Conservation (phyloP, 2,113 vertebrate genomes). For the Galbula dea region DNA sequence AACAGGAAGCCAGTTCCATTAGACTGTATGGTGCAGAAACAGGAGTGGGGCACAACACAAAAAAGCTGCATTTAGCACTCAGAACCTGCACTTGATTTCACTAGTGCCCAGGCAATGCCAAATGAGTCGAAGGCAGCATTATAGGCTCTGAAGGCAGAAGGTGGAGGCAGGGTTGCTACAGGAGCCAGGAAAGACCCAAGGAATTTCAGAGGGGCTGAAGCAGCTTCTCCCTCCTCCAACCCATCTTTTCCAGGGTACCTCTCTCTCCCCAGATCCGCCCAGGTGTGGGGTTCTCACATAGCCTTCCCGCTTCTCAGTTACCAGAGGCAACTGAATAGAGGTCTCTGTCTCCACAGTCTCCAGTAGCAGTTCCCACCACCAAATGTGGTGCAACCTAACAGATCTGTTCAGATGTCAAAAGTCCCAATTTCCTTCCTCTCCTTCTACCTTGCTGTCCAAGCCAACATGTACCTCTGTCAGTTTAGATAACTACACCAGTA, state of each 20-base stretch:
- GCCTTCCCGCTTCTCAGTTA: neutral
- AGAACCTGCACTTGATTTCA: neutral
- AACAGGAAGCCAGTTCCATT: neutral
- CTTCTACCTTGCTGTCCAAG: neutral
- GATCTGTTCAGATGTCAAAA: neutral
- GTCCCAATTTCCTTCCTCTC: neutral
- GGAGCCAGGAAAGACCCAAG: neutral
- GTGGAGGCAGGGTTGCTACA: neutral
- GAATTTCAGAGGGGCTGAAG: neutral
- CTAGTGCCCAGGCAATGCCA: neutral
- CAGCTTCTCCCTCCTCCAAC: neutral
- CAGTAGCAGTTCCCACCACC: neutral
- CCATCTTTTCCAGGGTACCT: neutral
- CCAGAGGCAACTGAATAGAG: neutral
- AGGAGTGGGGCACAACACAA: accelerated
- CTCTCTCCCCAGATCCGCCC: accelerated
- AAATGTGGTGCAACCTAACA: accelerated
- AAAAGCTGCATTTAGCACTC: neutral
- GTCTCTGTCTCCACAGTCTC: neutral
- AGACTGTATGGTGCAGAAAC: neutral
- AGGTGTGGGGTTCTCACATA: accelerated
- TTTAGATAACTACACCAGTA: neutral
- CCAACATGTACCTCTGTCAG: neutral
- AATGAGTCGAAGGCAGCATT: neutral
- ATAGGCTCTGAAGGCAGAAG: neutral